These are phyloP conservation scores for Whitmania pigra DNA, from an alignment of 1,140 invertebrate genomes.

Conservation along the genomic window DNA sequence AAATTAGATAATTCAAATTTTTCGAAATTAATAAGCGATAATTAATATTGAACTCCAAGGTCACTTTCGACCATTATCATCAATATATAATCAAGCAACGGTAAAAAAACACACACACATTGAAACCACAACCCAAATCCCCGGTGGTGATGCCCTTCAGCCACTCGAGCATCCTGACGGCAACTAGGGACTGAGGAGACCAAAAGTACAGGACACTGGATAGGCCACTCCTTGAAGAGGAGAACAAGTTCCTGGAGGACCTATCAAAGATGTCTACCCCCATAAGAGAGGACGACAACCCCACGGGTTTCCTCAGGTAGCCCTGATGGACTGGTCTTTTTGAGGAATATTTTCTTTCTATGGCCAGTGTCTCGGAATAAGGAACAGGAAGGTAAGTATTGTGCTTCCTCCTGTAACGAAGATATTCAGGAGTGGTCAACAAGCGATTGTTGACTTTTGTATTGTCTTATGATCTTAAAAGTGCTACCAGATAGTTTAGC, in stretches of 20 bases:
- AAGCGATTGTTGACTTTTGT: too few species aligned
- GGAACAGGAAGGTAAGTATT: background rate
- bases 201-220: constrained; percentile 39
- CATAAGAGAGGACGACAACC: constrained; percentile 36
- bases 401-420: background rate
- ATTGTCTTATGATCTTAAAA: too few species aligned
- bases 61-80: too few species aligned
- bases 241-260: constrained; percentile 35
- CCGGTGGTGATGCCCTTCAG: background rate
- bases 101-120: too few species aligned
- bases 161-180: constrained; percentile 12
- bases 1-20: too few species aligned
- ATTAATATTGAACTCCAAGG: too few species aligned
- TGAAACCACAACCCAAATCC: too few species aligned
- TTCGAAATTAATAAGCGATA: too few species aligned
- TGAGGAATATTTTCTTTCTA: constrained; percentile 12
- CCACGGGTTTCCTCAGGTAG: constrained; percentile 32
- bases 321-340: constrained; percentile 38
- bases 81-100: too few species aligned
- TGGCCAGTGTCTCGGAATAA: constrained; percentile 7
- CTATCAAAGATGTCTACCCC: constrained; percentile 38
- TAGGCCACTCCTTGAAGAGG: constrained; percentile 27
- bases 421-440: too few species aligned
- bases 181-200: constrained; percentile 35
- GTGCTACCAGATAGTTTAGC: too few species aligned